Conservation (phyloP, 2,113 vertebrate genomes). For the Gobio gobio region DNA sequence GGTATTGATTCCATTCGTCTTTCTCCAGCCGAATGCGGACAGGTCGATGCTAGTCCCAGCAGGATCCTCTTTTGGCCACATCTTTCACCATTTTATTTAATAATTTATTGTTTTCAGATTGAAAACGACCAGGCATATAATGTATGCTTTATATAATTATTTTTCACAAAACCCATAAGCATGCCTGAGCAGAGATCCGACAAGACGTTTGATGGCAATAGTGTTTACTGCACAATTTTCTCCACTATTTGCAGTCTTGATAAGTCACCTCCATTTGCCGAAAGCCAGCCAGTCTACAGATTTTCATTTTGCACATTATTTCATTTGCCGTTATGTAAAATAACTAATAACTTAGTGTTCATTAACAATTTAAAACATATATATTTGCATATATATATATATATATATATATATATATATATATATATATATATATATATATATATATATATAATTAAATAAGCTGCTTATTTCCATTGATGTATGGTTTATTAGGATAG, state of each 20-base stretch:
- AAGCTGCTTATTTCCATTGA: too few species aligned
- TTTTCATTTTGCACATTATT: too few species aligned
- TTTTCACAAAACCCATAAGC: too few species aligned
- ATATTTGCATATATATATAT: too few species aligned
- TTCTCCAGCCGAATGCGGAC: conserved; percentile 17
- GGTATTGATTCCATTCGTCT: conserved; percentile 51
- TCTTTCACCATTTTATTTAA: not conserved
- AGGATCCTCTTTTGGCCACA: not conserved
- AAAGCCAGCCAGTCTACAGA: too few species aligned
- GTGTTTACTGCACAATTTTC: not conserved
- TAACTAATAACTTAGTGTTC: too few species aligned
- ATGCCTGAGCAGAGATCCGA: not conserved
- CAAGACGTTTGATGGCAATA: not conserved
- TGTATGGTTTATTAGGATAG: too few species aligned
- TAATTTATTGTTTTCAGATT: not conserved
- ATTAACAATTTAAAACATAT: too few species aligned
- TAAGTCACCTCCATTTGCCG: not conserved
- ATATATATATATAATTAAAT: too few species aligned
- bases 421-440: too few species aligned
- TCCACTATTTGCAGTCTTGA: too few species aligned
- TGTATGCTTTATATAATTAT: not conserved
- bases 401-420: too few species aligned
- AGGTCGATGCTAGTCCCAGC: not conserved
- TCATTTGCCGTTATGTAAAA: not conserved
- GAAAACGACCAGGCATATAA: not conserved